A percentile compares a stretch with the other conserved stretches of the same genome.
Evolutionary conservation across 2,113 vertebrate species (phyloP).

Genomic region (Oryzias woworae): DNA sequence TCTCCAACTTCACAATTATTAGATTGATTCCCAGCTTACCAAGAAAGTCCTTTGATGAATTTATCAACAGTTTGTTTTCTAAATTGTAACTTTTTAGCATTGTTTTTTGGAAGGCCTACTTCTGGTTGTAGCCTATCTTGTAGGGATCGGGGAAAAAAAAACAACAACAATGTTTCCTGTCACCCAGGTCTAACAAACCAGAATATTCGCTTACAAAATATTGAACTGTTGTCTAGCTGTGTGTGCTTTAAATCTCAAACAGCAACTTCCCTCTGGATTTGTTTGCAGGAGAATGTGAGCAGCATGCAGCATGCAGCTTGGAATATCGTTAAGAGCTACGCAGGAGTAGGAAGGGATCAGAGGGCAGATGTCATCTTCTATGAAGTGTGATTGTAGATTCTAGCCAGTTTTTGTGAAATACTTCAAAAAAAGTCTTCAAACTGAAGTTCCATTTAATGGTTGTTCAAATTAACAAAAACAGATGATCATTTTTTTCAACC

Average conservation of each 20-base stretch:
- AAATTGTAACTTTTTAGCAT: not conserved
- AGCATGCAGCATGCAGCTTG: constrained; percentile 28
- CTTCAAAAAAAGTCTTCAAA: constrained; percentile 10
- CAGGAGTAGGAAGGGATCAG: constrained; percentile 28
- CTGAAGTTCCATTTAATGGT: too few species aligned
- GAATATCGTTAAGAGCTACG: constrained; percentile 39
- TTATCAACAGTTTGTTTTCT: not conserved
- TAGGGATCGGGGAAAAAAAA: not conserved
- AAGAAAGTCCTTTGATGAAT: not conserved
- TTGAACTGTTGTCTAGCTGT: not conserved
- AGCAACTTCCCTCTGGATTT: constrained; percentile 34
- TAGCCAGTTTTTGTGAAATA: constrained; percentile 14
- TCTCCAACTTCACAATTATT: constrained; percentile 2
- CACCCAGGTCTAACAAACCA: not conserved
- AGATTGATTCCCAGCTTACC: not conserved
- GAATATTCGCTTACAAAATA: not conserved
- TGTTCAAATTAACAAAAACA: too few species aligned
- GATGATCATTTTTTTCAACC: too few species aligned
- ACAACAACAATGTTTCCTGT: not conserved
- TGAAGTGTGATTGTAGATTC: constrained; percentile 46
- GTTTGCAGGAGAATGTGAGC: constrained; percentile 25
- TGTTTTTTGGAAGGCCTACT: not conserved
- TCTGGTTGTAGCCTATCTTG: too few species aligned
- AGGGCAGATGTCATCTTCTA: constrained; percentile 45
- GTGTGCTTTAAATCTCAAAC: constrained; percentile 16